phyloP scores from a whole-genome alignment of 2,113 vertebrate species.

The Sylvietta virens region DNA sequence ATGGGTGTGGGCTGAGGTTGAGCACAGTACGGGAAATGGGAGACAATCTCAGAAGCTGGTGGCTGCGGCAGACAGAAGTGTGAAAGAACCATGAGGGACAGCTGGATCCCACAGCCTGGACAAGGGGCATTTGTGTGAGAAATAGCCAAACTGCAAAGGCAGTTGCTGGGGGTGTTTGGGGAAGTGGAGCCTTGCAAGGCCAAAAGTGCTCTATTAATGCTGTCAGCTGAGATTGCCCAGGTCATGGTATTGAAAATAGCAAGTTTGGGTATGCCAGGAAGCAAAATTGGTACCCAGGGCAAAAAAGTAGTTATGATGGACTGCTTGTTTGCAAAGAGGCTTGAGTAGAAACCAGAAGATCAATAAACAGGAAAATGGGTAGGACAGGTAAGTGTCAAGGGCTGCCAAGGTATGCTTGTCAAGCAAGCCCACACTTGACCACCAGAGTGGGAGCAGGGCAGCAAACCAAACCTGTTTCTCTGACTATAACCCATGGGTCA shows the following conservation, averaged over 20 bases:
- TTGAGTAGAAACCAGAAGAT: neutral
- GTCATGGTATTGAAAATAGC: fast-evolving
- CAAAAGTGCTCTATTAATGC: neutral
- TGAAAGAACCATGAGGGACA: fast-evolving
- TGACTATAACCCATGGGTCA: neutral
- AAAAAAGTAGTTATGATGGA: neutral
- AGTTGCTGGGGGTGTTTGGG: neutral
- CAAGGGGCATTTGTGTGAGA: neutral
- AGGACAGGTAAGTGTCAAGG: neutral
- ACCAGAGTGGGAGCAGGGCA: neutral
- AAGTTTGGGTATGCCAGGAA: neutral
- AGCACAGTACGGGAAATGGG: fast-evolving
- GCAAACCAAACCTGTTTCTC: neutral
- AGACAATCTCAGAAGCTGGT: neutral
- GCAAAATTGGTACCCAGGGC: neutral
- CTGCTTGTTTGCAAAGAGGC: neutral
- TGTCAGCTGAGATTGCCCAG: neutral
- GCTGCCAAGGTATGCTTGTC: neutral
- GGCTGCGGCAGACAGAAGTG: fast-evolving
- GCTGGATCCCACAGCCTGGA: neutral
- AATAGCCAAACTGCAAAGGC: neutral
- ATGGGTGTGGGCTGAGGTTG: neutral
- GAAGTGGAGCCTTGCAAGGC: neutral
- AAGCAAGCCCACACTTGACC: neutral
- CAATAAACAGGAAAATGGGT: neutral